Evolutionary conservation across 2,797 vertebrate genomes (phyloP), one percentile per base, ranked within the genome.

Genomic region (Rachycentron canadum): DNA sequence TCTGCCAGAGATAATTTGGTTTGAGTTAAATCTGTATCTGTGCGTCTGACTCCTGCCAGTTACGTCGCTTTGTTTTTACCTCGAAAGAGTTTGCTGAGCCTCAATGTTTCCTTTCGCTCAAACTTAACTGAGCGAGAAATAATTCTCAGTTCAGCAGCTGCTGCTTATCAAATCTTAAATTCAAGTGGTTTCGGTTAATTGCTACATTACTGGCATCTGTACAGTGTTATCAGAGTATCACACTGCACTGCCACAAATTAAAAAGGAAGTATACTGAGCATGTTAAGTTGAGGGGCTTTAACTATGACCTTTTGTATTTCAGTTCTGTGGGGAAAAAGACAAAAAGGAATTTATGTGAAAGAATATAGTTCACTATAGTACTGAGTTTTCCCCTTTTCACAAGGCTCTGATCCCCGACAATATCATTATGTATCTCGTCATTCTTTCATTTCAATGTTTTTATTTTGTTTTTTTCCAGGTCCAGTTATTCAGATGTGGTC

Each of bases 1-100:
- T 72, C 69, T 79, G 60, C 56, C 69, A 79, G 69, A 65, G 56
- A 56, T 30, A n/a, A 68, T 72, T 78, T 41, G 32, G 26, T 36
- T 4, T n/a, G 23, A 60, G 57, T 73, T 67, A 43, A 64, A 78
- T 76, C n/a, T n/a, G n/a, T n/a, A n/a, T n/a, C n/a, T n/a, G n/a
- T n/a, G n/a, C n/a, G n/a, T n/a, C n/a, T n/a, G n/a, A n/a, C n/a
- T n/a, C 53, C 59, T 60, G 47, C 36, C 32, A 26, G 49, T 66
- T 4, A 10, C 17, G 16, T 36, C 36, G 34, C 28, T 57, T 53
- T 28, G 36, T 73, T 72, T 72, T 72, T 19, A 41, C 60, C 32
- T 32, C 0, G 64, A 21, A 55, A 28, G 40, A 67, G 67, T 79
- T 74, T 68, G 53, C 58, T 14, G 40, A 69, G 45, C 74, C 30